A percentile compares a stretch with the other conserved stretches of the same genome.
These are phyloP conservation scores for Meriones psammophilus DNA, from an alignment of 2,797 vertebrate species.

Conservation along the genomic window DNA sequence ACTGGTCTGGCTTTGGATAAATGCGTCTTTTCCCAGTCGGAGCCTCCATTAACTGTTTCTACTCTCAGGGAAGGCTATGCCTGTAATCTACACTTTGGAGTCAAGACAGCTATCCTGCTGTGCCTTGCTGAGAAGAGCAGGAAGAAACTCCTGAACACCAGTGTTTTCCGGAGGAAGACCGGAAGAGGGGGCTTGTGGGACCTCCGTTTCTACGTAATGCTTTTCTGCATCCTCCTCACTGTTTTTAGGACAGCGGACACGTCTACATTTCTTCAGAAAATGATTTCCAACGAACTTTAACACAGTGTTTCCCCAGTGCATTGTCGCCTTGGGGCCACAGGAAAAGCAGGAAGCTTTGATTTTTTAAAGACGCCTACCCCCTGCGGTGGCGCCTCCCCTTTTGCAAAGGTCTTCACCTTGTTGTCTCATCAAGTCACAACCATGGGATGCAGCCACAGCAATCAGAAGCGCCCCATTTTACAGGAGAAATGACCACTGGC, in stretches of 20 bases:
- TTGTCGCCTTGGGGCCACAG: not conserved
- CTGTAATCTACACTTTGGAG: not conserved
- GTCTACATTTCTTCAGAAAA: not conserved
- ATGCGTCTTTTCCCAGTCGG: not conserved
- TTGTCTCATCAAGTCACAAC: not conserved
- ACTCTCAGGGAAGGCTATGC: not conserved
- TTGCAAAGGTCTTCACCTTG: not conserved
- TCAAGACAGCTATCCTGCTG: not conserved
- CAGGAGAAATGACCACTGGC: not conserved
- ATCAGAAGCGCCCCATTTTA: not conserved
- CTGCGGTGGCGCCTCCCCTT: not conserved
- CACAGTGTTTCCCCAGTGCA: not conserved
- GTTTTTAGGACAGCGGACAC: not conserved
- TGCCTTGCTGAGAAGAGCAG: not conserved
- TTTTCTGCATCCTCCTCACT: not conserved
- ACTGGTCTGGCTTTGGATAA: not conserved
- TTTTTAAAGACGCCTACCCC: not conserved
- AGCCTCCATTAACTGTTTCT: not conserved
- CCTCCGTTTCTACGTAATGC: not conserved
- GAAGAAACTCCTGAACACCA: not conserved
- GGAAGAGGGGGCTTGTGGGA: not conserved
- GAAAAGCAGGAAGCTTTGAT: not conserved
- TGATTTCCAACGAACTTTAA: not conserved
- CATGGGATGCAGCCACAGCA: not conserved
- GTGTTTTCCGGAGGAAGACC: not conserved